These are phyloP conservation scores for Melanaphis sacchari DNA, from an alignment of 1,140 invertebrate genomes.

Conservation along the genomic window DNA sequence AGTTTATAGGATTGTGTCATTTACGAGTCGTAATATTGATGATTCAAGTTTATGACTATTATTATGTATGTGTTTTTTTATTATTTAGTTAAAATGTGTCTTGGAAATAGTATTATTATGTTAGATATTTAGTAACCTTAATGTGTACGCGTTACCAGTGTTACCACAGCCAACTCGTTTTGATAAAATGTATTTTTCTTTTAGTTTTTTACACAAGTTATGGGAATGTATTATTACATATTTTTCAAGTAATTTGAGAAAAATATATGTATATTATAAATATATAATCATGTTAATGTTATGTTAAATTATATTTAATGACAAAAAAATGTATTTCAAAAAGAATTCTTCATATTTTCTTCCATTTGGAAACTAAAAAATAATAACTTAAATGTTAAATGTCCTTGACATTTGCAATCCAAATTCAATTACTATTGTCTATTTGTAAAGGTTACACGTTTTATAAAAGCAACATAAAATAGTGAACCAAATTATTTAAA, in stretches of 20 bases:
- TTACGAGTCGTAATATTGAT: not conserved
- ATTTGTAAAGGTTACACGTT: not conserved
- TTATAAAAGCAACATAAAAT: not conserved
- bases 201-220: not conserved
- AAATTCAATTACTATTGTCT: not conserved
- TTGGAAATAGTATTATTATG: not conserved
- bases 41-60: not conserved
- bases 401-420: constrained; percentile 32
- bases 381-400: not conserved
- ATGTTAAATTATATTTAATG: constrained; percentile 25
- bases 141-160: not conserved
- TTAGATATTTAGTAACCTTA: not conserved
- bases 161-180: not conserved
- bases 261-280: not conserved
- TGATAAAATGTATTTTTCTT: not conserved
- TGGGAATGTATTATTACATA: constrained; percentile 1
- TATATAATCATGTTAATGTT: not conserved
- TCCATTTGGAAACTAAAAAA: not conserved
- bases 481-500: not conserved
- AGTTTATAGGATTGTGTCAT: not conserved
- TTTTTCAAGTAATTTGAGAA: not conserved
- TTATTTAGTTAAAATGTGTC: not conserved
- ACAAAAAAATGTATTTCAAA: not conserved
- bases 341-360: not conserved
- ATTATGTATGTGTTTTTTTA: not conserved